Evolutionary conservation across 2,888 invertebrate genomes (phyloP).

Genomic region (Tenthredo distinguenda): DNA sequence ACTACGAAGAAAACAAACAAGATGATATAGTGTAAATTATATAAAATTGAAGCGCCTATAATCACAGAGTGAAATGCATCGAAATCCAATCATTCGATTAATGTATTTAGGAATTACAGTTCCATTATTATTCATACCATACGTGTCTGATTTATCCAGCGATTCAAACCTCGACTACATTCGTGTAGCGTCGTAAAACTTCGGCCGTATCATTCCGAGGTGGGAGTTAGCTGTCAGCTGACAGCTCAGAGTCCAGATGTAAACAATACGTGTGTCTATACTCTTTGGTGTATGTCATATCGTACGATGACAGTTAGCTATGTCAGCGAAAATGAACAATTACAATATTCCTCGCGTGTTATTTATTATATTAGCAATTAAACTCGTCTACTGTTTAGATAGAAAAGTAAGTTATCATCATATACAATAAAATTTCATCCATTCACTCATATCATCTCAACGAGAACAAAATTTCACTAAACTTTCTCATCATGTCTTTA

Average conservation of each 20-base stretch:
- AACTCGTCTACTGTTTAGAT: not conserved
- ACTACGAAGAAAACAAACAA: not conserved
- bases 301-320: conserved; percentile 27
- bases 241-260: conserved; percentile 51
- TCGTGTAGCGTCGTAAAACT: not conserved
- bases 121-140: not conserved
- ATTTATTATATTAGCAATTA: not conserved
- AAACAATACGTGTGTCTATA: conserved; percentile 18
- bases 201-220: not conserved
- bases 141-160: conserved; percentile 1
- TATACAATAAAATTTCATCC: not conserved
- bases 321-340: conserved; percentile 38
- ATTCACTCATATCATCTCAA: not conserved
- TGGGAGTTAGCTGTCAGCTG: conserved; percentile 29
- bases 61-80: not conserved
- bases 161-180: conserved; percentile 6
- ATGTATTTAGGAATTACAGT: not conserved
- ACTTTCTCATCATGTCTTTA: not conserved
- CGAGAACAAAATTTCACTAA: not conserved
- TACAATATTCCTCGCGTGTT: not conserved
- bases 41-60: not conserved
- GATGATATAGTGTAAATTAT: not conserved
- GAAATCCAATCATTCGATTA: not conserved
- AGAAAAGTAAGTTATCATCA: conserved; percentile 33
- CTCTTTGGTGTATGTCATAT: not conserved